Conservation (phyloP, 1,140 invertebrate genomes). For the Chionoecetes opilio region DNA sequence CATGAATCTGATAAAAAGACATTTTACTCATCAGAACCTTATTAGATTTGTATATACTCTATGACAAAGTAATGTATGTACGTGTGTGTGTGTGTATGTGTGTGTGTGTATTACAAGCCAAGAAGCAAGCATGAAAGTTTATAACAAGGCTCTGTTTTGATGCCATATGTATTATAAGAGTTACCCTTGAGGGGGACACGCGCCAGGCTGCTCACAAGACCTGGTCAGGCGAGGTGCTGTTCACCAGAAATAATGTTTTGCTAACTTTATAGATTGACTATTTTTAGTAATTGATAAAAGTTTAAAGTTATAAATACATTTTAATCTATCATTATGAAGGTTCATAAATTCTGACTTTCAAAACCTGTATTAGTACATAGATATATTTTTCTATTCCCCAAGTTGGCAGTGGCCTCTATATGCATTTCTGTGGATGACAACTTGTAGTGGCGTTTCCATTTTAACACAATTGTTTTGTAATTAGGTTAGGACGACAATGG, state of each 20-base stretch:
- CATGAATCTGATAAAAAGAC: constrained; percentile 2
- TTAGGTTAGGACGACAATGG: neutral
- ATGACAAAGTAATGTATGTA: neutral
- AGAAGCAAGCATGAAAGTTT: neutral
- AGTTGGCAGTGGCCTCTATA: neutral
- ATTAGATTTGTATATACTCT: neutral
- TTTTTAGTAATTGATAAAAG: too few species aligned
- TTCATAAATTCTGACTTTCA: neutral
- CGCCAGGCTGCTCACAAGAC: neutral
- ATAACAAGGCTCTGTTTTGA: neutral
- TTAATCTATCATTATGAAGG: neutral
- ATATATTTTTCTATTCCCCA: neutral
- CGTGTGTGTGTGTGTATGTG: neutral
- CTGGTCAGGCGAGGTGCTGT: neutral
- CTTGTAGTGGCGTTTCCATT: neutral
- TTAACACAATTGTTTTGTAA: neutral
- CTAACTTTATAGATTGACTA: neutral
- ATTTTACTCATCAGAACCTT: neutral
- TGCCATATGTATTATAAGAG: constrained; percentile 21
- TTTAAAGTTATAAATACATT: neutral
- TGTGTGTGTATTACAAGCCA: neutral
- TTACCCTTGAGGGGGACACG: neutral
- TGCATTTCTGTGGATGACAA: neutral
- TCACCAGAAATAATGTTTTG: neutral
- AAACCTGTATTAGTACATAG: neutral